Evolutionary conservation across 2,113 vertebrate species (phyloP).

Genomic region (Miniopterus natalensis): DNA sequence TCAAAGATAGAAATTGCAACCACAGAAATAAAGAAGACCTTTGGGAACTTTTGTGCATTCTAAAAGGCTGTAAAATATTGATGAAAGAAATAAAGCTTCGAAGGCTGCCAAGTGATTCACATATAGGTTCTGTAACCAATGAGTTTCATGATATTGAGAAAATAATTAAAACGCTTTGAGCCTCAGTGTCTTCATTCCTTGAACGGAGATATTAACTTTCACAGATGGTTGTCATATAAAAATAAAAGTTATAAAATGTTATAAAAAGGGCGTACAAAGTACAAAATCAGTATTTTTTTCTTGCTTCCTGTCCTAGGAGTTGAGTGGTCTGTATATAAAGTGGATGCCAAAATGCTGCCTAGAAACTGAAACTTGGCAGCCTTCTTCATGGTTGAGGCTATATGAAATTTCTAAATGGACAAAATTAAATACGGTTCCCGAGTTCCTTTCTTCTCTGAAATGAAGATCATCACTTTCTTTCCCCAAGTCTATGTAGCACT

Average conservation of each 20-base stretch:
- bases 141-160: not conserved
- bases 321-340: not conserved
- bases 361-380: not conserved
- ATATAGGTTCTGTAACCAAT: not conserved
- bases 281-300: not conserved
- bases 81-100: not conserved
- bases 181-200: not conserved
- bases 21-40: not conserved
- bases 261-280: not conserved
- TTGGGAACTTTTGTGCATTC: not conserved
- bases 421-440: slow-evolving; percentile 2
- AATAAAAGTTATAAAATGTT: not conserved
- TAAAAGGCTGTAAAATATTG: not conserved
- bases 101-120: not conserved
- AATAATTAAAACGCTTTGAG: not conserved
- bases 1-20: not conserved
- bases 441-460: slow-evolving; percentile 8
- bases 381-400: slow-evolving; percentile 23
- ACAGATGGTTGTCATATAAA: not conserved
- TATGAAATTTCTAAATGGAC: not conserved
- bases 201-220: not conserved
- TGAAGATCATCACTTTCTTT: not conserved
- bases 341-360: not conserved
- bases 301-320: not conserved
- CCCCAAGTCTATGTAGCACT: not conserved